Base-by-base conservation (phyloP, 2,113 vertebrate genomes). In the Passer domesticus region DNA sequence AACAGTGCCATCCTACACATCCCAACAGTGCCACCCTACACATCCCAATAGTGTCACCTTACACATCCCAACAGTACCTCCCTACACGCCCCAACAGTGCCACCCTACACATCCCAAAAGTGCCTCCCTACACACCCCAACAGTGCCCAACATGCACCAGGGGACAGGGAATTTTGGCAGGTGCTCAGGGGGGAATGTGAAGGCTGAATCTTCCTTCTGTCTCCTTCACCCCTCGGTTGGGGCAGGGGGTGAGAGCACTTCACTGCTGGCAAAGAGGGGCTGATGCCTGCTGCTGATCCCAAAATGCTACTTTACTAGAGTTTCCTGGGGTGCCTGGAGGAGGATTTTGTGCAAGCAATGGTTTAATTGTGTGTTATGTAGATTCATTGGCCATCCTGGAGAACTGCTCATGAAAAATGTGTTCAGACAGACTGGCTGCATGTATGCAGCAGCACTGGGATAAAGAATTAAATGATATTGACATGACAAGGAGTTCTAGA, bases 301-400 rank as follows among this genome's bases (percentile, higher is more conserved):
- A 55, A 76, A 95, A 90, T 41, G 59, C 35, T 39, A 11, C 30
- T 60, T 60, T 83, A 60, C 1, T 90, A 81, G 83, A 82, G 94
- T 94, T 87, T 93, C 12, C 58, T 66, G 59, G 59, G 27, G 25
- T 92, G 75, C 33, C 78, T 90, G 75, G 41, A 69, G 87, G 64
- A 52, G 46, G 70, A 68, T 75, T 58, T 52, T 85, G 53, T 78
- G 53, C 81, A 69, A 92, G 58, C 43, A 88, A 50, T 24, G 49
- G 37, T 89, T 95, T 94, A 89, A 91, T 91, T 92, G 90, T 50
- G 10, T 72, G 33, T 85, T 44, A 22, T 77, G 69, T 82, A 69
- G 79, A 75, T 87, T 80, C 73, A 20, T 47, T 83, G 56, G 67
- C 72, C 55, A 59, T 81, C 37, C 44, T 55, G 70, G 60, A 87